Conservation (phyloP, 2,113 vertebrate species). For the Serinus canaria region DNA sequence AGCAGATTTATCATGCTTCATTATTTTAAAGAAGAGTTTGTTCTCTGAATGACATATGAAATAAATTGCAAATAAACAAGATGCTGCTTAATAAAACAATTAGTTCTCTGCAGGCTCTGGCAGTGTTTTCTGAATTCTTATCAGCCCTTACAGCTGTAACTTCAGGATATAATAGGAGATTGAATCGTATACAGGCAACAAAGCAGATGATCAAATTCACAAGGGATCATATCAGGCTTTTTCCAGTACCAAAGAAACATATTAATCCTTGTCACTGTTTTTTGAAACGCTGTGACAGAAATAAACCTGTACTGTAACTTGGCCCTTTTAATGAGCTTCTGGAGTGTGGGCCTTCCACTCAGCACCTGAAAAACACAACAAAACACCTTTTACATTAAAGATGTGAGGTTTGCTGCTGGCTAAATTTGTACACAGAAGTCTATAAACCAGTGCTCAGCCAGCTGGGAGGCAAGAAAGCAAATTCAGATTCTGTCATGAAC, state of each 20-base stretch:
- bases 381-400: constrained; percentile 88
- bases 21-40: constrained; percentile 23
- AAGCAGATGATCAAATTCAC: constrained; percentile 93
- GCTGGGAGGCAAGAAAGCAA: constrained; percentile 87
- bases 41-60: constrained; percentile 49
- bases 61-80: constrained; percentile 74
- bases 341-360: constrained; percentile 80
- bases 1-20: constrained; percentile 39
- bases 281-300: constrained; percentile 83
- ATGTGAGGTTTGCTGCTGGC: constrained; percentile 86
- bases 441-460: constrained; percentile 85
- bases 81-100: constrained; percentile 77
- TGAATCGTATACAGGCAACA: constrained; percentile 79
- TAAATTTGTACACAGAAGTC: constrained; percentile 87
- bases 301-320: constrained; percentile 87
- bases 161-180: constrained; percentile 86
- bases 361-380: constrained; percentile 87
- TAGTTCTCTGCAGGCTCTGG: constrained; percentile 64
- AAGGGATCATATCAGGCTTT: constrained; percentile 82
- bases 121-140: constrained; percentile 81
- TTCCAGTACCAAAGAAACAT: constrained; percentile 84
- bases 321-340: constrained; percentile 86
- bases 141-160: constrained; percentile 85
- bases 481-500: constrained; percentile 89
- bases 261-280: constrained; percentile 94